phyloP scores from a whole-genome alignment of 2,797 vertebrate species.

The Eulemur mongoz region DNA sequence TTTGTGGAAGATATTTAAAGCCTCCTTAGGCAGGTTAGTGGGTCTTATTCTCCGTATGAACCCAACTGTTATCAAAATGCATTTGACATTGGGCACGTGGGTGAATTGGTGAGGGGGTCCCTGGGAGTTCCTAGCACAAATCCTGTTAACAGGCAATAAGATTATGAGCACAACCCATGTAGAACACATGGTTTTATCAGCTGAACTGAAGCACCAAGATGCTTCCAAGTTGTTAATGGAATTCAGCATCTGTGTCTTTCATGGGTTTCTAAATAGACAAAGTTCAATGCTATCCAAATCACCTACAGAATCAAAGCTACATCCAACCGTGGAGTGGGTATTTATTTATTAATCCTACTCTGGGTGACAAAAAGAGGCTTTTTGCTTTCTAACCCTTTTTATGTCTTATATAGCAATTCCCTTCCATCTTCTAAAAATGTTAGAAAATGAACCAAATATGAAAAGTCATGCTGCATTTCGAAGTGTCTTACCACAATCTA shows the following conservation, averaged over 20 bases:
- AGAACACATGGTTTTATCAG: background rate
- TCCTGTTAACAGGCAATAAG: constrained; percentile 61
- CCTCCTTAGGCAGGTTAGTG: constrained; percentile 24
- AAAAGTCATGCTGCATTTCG: constrained; percentile 43
- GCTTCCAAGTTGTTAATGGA: constrained; percentile 65
- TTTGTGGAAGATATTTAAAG: constrained; percentile 56
- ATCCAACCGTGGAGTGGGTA: constrained; percentile 62
- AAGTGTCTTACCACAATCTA: constrained; percentile 15
- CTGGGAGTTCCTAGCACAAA: constrained; percentile 49
- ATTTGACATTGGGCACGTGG: background rate
- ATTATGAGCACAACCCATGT: constrained; percentile 46
- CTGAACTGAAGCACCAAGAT: constrained; percentile 52
- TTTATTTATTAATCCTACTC: constrained; percentile 74
- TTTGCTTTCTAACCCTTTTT: constrained; percentile 61
- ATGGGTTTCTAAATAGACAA: constrained; percentile 78
- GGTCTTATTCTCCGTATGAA: background rate
- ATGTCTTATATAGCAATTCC: constrained; percentile 68
- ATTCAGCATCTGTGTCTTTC: constrained; percentile 75
- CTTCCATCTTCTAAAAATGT: constrained; percentile 22
- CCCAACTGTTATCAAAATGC: background rate
- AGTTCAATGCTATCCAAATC: constrained; percentile 75
- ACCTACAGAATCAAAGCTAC: constrained; percentile 67
- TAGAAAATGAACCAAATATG: constrained; percentile 49
- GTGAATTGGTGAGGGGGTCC: constrained; percentile 4
- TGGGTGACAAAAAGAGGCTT: background rate